Conservation (phyloP, 2,113 vertebrate species). For the Microcebus tavaratra region DNA sequence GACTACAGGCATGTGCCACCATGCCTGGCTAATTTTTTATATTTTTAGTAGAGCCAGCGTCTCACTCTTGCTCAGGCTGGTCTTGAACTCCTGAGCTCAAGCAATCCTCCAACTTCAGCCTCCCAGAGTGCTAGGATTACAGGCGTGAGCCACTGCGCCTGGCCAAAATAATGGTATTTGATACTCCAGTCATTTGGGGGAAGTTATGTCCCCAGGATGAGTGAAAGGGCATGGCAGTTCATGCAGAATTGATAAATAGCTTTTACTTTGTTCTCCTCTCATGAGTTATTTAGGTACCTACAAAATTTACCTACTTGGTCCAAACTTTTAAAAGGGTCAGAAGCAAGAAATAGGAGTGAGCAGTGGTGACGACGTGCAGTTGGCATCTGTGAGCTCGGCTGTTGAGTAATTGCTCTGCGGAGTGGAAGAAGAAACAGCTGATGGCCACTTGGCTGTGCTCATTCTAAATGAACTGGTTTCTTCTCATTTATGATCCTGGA, state of each 20-base stretch:
- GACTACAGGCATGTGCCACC: no score
- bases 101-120: no score
- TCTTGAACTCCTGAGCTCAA: no score
- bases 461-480: background rate
- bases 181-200: background rate
- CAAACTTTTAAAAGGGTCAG: background rate
- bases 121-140: no score
- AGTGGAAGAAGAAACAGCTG: background rate
- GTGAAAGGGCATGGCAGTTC: background rate
- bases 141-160: no score
- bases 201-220: background rate
- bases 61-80: no score
- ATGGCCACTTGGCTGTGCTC: background rate
- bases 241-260: background rate
- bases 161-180: background rate
- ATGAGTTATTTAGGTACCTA: background rate
- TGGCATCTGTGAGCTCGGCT: background rate
- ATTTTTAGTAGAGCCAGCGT: no score
- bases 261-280: background rate
- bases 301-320: background rate
- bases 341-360: background rate
- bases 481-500: background rate
- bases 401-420: background rate
- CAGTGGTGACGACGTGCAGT: background rate
- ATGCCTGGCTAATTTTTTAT: no score